Conservation (phyloP, 2,888 invertebrate species). For the Xylocampa areola region DNA sequence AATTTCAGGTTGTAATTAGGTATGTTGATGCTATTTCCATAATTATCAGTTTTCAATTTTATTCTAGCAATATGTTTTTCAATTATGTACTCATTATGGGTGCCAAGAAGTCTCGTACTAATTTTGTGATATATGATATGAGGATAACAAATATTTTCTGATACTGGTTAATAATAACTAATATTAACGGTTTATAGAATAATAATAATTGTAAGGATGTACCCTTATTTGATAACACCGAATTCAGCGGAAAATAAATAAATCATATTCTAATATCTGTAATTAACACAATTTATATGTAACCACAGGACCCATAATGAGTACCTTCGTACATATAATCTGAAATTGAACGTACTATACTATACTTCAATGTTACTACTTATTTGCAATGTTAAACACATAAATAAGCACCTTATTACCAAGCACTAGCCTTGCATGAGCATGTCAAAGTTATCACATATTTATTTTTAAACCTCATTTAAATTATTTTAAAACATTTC, state of each 20-base stretch:
- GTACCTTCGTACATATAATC: conserved; percentile 29
- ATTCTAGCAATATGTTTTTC: conserved; percentile 13
- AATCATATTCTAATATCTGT: conserved; percentile 9
- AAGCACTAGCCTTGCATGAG: conserved; percentile 60
- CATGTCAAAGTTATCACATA: conserved; percentile 56
- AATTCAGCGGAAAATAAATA: not conserved
- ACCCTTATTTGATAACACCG: too few relatives aligned
- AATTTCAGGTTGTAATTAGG: conserved; percentile 29
- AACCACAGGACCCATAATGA: conserved; percentile 3
- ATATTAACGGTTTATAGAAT: too few relatives aligned
- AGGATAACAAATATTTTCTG: too few relatives aligned
- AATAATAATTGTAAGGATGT: too few relatives aligned
- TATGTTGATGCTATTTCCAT: conserved; percentile 20
- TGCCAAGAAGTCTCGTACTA: too few relatives aligned
- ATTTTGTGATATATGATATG: too few relatives aligned
- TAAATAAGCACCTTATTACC: conserved; percentile 29
- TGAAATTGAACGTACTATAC: conserved; percentile 8
- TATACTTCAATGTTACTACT: conserved; percentile 7
- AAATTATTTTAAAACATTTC: conserved; percentile 79
- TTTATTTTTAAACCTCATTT: conserved; percentile 50
- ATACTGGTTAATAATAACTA: too few relatives aligned
- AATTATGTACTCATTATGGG: conserved; percentile 14
- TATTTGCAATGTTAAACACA: not conserved
- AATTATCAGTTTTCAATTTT: conserved; percentile 7
- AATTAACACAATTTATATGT: conserved; percentile 23